These are phyloP conservation scores for Sebastes trivittatus DNA, from an alignment of 2,797 vertebrate genomes.

Conservation along the genomic window DNA sequence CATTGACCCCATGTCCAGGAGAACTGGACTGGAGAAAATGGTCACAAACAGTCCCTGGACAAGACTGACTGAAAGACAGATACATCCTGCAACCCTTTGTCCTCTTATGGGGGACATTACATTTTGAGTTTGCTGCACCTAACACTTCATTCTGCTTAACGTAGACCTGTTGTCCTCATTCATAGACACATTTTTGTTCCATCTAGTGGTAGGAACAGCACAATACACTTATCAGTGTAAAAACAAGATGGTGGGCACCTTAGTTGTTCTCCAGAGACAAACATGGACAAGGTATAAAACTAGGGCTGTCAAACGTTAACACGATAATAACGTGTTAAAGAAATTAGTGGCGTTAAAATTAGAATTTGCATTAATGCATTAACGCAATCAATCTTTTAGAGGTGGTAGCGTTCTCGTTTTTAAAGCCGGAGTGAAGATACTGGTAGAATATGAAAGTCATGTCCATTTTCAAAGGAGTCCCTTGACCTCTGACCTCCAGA, in stretches of 20 bases:
- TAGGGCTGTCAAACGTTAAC: too few species aligned
- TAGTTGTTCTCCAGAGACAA: not conserved
- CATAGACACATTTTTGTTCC: not conserved
- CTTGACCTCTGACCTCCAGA: too few species aligned
- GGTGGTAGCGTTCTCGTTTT: too few species aligned
- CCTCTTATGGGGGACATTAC: not conserved
- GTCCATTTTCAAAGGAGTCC: too few species aligned
- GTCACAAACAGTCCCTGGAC: not conserved
- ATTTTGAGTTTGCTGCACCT: not conserved
- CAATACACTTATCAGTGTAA: not conserved
- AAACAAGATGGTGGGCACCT: not conserved
- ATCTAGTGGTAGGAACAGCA: not conserved
- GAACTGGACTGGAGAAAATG: not conserved
- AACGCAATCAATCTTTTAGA: too few species aligned
- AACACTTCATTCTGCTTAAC: not conserved
- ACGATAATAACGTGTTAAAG: too few species aligned
- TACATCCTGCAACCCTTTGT: not conserved
- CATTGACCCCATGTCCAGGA: not conserved
- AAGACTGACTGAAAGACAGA: not conserved
- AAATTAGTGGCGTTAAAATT: too few species aligned
- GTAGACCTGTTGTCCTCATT: not conserved
- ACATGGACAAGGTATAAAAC: not conserved
- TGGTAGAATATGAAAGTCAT: too few species aligned
- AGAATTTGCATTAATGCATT: too few species aligned
- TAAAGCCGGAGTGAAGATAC: too few species aligned